Conservation (phyloP, 2,113 vertebrate species). For the Panthera uncia region DNA sequence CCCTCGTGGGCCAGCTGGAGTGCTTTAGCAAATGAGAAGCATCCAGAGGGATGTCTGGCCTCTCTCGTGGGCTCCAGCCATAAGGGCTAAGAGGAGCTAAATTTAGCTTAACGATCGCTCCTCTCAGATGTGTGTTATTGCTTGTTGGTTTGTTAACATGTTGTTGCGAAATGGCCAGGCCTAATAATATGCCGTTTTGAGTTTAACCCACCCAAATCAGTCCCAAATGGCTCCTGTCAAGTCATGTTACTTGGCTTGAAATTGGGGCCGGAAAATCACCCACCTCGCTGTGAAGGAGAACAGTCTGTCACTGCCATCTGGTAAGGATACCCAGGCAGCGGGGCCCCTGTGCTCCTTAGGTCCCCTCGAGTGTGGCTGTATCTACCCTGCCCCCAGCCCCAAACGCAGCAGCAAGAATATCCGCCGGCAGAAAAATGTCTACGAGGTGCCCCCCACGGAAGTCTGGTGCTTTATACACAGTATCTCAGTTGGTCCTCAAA, state of each 20-base stretch:
- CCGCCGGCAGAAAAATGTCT: neutral
- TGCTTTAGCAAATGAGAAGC: neutral
- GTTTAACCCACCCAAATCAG: neutral
- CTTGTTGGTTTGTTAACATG: neutral
- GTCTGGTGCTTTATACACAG: rapidly evolving
- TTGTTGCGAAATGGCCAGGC: neutral
- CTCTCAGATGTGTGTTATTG: neutral
- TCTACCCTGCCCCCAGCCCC: too few species aligned
- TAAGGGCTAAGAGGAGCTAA: neutral
- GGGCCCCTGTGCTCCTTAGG: neutral
- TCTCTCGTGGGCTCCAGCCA: neutral
- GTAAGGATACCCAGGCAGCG: neutral
- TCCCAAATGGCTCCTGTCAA: neutral
- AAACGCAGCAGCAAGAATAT: neutral
- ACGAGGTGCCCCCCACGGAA: rapidly evolving
- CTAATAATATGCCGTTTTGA: neutral
- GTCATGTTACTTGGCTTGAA: neutral
- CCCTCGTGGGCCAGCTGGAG: neutral
- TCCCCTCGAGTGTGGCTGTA: neutral
- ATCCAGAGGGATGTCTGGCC: neutral
- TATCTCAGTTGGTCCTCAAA: neutral
- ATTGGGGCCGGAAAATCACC: neutral
- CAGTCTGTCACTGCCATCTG: conserved; percentile 23
- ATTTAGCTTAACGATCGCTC: neutral
- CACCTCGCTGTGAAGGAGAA: neutral